Evolutionary conservation across 2,888 invertebrate genomes (phyloP).

Genomic region (Mayetiola destructor): DNA sequence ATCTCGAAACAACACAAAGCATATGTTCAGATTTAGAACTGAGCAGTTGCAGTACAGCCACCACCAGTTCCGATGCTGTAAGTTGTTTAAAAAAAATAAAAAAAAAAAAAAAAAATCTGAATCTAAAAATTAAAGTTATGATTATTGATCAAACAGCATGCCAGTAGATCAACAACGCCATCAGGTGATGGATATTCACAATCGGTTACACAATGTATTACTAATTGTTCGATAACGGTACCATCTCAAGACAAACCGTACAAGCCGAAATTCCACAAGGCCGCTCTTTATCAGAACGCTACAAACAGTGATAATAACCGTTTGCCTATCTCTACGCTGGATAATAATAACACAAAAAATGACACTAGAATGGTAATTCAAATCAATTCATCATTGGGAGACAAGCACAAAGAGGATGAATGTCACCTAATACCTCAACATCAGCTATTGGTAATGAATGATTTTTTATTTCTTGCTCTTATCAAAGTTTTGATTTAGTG

Average conservation of each 20-base stretch:
- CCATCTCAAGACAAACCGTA: slow-evolving; percentile 41
- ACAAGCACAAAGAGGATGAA: background rate
- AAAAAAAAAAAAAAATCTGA: background rate
- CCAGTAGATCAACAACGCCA: background rate
- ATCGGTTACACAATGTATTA: background rate
- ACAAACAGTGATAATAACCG: slow-evolving; percentile 18
- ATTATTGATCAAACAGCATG: slow-evolving; percentile 17
- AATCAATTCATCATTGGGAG: background rate
- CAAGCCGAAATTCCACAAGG: slow-evolving; percentile 63
- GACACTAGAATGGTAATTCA: background rate
- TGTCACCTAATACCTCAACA: background rate
- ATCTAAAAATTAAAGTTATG: background rate
- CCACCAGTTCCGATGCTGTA: slow-evolving; percentile 15
- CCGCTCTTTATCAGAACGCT: slow-evolving; percentile 38
- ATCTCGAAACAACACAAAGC: slow-evolving; percentile 11
- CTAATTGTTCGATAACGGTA: too few relatives aligned
- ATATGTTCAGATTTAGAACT: slow-evolving; percentile 38
- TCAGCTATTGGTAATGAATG: background rate
- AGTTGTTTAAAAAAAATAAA: background rate
- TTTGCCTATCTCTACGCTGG: background rate
- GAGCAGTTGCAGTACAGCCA: slow-evolving; percentile 31
- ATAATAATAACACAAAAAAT: background rate
- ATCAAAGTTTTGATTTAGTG: too few relatives aligned
- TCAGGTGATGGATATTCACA: slow-evolving; percentile 13
- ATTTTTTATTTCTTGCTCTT: too few relatives aligned